Conservation (phyloP, 2,888 invertebrate species). For the Ophion slaviceki region DNA sequence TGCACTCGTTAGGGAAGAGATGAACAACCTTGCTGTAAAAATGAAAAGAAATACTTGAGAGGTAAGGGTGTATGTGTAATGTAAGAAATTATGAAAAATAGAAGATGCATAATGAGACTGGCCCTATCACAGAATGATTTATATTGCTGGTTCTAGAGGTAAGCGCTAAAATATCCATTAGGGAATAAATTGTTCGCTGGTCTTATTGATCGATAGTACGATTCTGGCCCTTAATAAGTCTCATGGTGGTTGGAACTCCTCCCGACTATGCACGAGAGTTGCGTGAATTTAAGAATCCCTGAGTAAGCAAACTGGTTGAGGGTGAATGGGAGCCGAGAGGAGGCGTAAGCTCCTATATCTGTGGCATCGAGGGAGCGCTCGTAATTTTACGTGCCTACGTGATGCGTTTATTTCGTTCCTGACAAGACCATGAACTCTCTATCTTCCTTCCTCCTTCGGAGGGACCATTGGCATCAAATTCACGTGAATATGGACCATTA, state of each 20-base stretch:
- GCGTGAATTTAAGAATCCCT: conserved; percentile 62
- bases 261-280: conserved; percentile 32
- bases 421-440: conserved; percentile 48
- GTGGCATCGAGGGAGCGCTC: conserved; percentile 32
- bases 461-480: conserved; percentile 17
- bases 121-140: no score
- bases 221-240: background rate
- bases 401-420: conserved; percentile 67
- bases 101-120: no score
- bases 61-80: no score
- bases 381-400: conserved; percentile 68
- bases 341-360: conserved; percentile 43
- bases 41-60: no score
- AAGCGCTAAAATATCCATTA: no score
- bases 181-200: no score
- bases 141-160: no score
- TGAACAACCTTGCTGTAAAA: no score
- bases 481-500: background rate
- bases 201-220: no score
- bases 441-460: conserved; percentile 19
- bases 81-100: no score
- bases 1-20: no score
- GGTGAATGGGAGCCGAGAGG: conserved; percentile 6
- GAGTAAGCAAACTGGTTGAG: conserved; percentile 52
- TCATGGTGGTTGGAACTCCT: conserved; percentile 13